These are phyloP conservation scores for Stegodyphus mimosarum DNA, from an alignment of 1,140 invertebrate genomes.

Conservation along the genomic window DNA sequence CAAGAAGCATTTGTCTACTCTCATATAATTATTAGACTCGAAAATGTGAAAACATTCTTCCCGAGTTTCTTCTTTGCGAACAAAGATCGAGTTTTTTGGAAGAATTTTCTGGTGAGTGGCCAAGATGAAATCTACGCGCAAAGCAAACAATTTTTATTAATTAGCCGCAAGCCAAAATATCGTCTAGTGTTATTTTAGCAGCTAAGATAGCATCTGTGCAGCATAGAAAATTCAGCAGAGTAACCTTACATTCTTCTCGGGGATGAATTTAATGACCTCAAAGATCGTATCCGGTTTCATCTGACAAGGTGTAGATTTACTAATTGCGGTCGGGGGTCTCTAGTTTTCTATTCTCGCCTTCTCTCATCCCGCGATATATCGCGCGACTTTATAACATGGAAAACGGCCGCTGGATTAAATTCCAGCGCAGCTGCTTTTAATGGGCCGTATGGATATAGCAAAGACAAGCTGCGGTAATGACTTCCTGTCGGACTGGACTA, in stretches of 20 bases:
- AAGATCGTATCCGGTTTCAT: slow-evolving; percentile 49
- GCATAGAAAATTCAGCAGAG: slow-evolving; percentile 22
- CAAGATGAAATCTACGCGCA: slow-evolving; percentile 25
- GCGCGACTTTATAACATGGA: slow-evolving; percentile 49
- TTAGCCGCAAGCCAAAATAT: slow-evolving; percentile 40
- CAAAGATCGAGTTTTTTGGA: background rate
- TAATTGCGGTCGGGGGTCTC: slow-evolving; percentile 38
- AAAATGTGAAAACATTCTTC: too few species aligned
- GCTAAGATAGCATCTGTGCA: slow-evolving; percentile 45
- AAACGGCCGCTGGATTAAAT: slow-evolving; percentile 52
- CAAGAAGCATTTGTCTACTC: too few species aligned
- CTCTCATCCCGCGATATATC: background rate
- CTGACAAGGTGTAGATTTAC: slow-evolving; percentile 61
- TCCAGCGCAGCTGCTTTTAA: slow-evolving; percentile 48
- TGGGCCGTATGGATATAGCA: slow-evolving; percentile 21
- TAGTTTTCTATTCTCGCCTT: slow-evolving; percentile 8
- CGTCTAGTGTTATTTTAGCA: slow-evolving; percentile 52
- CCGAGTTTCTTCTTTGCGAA: background rate
- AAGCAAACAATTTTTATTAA: slow-evolving; percentile 57
- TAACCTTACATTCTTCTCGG: slow-evolving; percentile 27
- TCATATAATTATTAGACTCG: too few species aligned
- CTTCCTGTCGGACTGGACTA: slow-evolving; percentile 20
- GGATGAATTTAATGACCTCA: slow-evolving; percentile 56
- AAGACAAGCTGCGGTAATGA: slow-evolving; percentile 42
- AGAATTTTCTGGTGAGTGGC: slow-evolving; percentile 16